Base-by-base conservation (phyloP, 2,113 vertebrate genomes). In the Harpagus bidentatus region DNA sequence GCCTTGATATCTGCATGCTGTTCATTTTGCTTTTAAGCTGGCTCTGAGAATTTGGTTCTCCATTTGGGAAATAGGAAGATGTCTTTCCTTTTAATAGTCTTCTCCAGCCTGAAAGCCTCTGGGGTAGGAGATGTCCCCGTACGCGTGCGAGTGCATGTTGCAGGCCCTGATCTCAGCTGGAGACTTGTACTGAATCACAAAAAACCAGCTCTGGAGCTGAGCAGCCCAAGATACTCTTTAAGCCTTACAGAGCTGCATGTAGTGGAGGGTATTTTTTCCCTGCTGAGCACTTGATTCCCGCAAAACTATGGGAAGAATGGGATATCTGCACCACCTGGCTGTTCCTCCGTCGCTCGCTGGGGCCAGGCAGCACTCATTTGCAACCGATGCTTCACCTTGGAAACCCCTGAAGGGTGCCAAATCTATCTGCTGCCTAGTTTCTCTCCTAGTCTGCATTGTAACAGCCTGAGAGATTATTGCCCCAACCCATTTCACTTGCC, bases 241-340 rank as follows among this genome's bases (percentile, higher is more conserved):
- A 78, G 23, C 67, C 53, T 31, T 32, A 55, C 63, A 81, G 53
- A 82, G 23, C 50, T 66, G 10, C 14, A 1, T 5, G 45, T 9
- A 77, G 43, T 3, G 8, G 21, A 48, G 26, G 48, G 14, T 38
- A 10, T 42, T 19, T 61, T 71, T 62, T 13, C 50, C 71, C 11
- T 5, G 2, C 13, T 53, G 59, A 82, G 43, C 6, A 5, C 72
- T 65, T 62, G 10, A 40, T 74, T 82, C 32, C 48, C 0, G 0
- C 55, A 78, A 52, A 2, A 1, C 36, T 36, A 2, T n/a, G 36
- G 43, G 74, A 16, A 73, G 81, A 66, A 23, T 26, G 12, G 84
- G 62, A 3, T 73, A 23, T 45, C 85, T 42, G 55, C 26, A 67
- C 28, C 25, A 45, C 70, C 47, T 59, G 76, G 34, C 61, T 81